phyloP scores from a whole-genome alignment of 2,888 invertebrate species.

The Ormyrus labotus region DNA sequence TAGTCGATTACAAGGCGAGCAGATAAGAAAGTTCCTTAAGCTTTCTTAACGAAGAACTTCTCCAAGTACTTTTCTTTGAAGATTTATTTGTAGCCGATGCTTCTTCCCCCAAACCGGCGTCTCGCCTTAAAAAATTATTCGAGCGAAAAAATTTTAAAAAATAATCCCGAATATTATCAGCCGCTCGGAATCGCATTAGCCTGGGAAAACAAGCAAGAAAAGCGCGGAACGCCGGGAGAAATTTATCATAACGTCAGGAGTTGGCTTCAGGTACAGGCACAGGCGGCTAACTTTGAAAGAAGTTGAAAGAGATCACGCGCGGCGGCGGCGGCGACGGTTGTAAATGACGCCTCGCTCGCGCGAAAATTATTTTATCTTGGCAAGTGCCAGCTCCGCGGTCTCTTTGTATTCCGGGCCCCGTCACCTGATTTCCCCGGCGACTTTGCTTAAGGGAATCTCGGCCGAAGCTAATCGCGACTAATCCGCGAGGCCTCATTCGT shows the following conservation, averaged over 20 bases:
- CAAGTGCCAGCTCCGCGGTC: constrained; percentile 21
- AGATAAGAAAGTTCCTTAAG: background rate
- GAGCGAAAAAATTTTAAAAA: too few relatives aligned
- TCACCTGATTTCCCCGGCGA: constrained; percentile 43
- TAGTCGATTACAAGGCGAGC: background rate
- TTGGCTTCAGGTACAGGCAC: background rate
- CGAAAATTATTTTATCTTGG: constrained; percentile 39
- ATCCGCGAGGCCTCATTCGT: background rate
- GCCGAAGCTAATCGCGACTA: constrained; percentile 36
- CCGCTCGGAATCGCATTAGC: too few relatives aligned
- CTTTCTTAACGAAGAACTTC: background rate
- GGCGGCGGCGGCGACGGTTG: background rate
- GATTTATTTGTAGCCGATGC: background rate
- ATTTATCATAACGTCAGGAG: constrained; percentile 23
- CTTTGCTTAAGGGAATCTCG: background rate
- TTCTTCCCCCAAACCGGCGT: too few relatives aligned
- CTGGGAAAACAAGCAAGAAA: too few relatives aligned
- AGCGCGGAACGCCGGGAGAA: background rate
- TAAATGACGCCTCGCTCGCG: constrained; percentile 14
- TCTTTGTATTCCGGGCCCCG: constrained; percentile 24
- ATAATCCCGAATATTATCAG: too few relatives aligned
- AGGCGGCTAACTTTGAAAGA: constrained; percentile 18
- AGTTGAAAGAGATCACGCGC: background rate
- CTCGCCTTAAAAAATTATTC: too few relatives aligned
- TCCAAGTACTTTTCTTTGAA: background rate